Conservation (phyloP, 2,113 vertebrate species). For the human (Homo sapiens) region GRCh38 chr9:4622001-4622500, state of each 20-base stretch:
- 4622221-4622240: background rate
- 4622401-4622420: conserved; percentile 67
- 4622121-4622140: background rate
- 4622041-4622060: background rate
- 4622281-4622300: background rate
- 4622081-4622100: background rate
- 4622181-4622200: background rate
- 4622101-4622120: background rate
- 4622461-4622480: background rate
- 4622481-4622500: conserved; percentile 72
- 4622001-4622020: background rate
- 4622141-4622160: background rate
- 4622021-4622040: background rate
- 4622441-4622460: conserved; percentile 59
- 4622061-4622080: background rate
- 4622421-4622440: conserved; percentile 55
- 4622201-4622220: background rate
- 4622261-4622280: background rate
- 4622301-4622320: background rate
- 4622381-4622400: background rate
- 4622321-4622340: background rate
- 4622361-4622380: background rate
- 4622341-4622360: background rate
- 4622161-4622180: background rate
- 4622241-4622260: background rate